Evolutionary conservation across 2,888 invertebrate species (phyloP), one percentile per base, ranked within the genome.

Genomic region (Lithophane semibrunnea): DNA sequence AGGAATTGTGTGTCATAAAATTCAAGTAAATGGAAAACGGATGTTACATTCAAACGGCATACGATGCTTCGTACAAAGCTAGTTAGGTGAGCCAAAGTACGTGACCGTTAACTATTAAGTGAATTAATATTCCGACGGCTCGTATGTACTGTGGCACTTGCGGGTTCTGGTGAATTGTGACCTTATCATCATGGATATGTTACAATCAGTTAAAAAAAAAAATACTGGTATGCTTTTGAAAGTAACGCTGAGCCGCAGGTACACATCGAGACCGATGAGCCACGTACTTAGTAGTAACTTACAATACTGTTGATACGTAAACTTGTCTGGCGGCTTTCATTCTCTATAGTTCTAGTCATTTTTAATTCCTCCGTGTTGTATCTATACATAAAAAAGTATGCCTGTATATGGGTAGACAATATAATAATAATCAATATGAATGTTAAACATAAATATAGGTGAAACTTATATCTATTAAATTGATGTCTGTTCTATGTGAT

Each of bases 381-480:
- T 93, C 90, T 92, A 93, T 92, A 93, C 92, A 93, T 93, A 92
- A 92, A 92, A 92, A 91, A 90, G 94, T 93, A 95, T 93, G 94
- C 94, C 95, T 96, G 95, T 94, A 92, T 93, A 93, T 94, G 94
- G 94, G 94, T 96, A 96, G 96, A 95, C 95, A 95, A 95, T 96
- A 95, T 95, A 93, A 93, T 94, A 94, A 93, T 95, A 95, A 96
- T 94, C 95, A 94, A 94, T 94, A 94, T 96, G 91, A 94, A 95
- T 96, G 96, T 96, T 96, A 96, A 94, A 93, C 92, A 93, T 94
- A 94, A 92, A 94, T 95, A 95, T 96, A 95, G 95, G 94, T 95
- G 93, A 96, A 95, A 94, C 96, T 95, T 96, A 94, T 94, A 96
- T 96, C 94, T 96, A 96, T 96, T 96, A 96, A 95, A 96, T 95